Base-by-base conservation (phyloP, 2,113 vertebrate genomes). In the Polypterus senegalus region DNA sequence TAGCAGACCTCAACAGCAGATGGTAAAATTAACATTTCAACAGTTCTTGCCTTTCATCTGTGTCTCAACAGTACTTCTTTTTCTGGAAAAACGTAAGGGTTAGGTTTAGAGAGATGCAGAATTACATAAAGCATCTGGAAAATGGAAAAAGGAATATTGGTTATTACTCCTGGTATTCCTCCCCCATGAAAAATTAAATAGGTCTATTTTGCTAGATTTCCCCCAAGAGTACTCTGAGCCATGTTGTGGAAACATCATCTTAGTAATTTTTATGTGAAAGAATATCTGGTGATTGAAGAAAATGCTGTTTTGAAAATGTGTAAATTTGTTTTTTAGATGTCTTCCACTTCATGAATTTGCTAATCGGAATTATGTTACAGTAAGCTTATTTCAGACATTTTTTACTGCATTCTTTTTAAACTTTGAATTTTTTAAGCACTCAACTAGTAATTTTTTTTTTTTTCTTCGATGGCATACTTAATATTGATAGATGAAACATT, bases 11-110 rank as follows among this genome's bases (percentile, higher is more conserved):
- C 90, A 83, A 92, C 83, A 91, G 87, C 87, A 92, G 91, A 97
- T 89, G 92, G 91, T 89, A 89, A 96, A 97, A 95, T 97, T 94
- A 97, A 94, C 94, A 96, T 97, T 96, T 97, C 91, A 96, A 95
- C 90, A 95, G 86, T 84, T 94, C 80, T 79, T 82, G 79, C 83
- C 89, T 96, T 97, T 98, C 86, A 97, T 97, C 91, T 92, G 70
- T 63, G 88, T 92, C 90, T 95, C 89, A 76, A 82, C 69, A 92
- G 86, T 88, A 85, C 81, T 79, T 81, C 81, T 86, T 73, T 88
- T 86, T 83, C 71, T 77, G 69, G 77, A 77, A 82, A 87, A 84
- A 77, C 79, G 80, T 63, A 67, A 10, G 67, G 87, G 85, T 86
- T 91, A 82, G 80, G 79, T 89, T 88, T 89, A 88, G 85, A 88